phyloP scores from a whole-genome alignment of 53 echinoderm and acorn worm species.

The Zoroaster sp. region DNA sequence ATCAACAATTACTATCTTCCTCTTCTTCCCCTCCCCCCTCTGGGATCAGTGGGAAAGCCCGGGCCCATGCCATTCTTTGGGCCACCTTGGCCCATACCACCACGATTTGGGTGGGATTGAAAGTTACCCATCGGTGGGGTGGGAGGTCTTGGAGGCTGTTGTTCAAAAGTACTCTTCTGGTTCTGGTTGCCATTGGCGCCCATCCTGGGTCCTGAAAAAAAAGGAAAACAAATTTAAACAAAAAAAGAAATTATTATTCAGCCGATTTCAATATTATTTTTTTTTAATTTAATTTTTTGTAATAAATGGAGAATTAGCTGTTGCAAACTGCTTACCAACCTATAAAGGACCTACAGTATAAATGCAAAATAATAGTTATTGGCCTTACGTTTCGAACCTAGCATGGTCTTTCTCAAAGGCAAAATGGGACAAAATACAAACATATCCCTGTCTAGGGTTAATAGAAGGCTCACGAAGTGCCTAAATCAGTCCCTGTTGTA shows the following conservation, averaged over 20 bases:
- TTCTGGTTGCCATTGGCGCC: conserved; percentile 41
- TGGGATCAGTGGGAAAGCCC: conserved; percentile 47
- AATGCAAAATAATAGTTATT: no score
- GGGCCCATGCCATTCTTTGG: conserved; percentile 52
- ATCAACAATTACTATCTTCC: conserved; percentile 19
- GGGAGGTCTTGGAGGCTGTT: conserved; percentile 39
- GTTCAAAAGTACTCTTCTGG: conserved; percentile 36
- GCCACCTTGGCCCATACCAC: conserved; percentile 41
- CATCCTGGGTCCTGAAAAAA: conserved; percentile 30
- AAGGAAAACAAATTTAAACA: no score
- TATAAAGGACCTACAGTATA: no score
- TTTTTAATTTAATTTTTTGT: not conserved
- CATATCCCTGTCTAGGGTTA: no score
- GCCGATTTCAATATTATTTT: not conserved
- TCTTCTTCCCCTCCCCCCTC: conserved; percentile 51
- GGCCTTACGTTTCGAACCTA: no score
- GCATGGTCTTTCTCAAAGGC: no score
- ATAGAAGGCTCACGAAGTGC: no score
- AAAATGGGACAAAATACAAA: no score
- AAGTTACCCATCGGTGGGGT: conserved; percentile 52
- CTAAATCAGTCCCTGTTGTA: no score
- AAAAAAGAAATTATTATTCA: not conserved
- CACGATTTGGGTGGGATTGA: conserved; percentile 39
- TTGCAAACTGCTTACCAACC: no score
- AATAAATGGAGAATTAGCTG: no score